Evolutionary conservation across 2,113 vertebrate species (phyloP).

Genomic region (Strix uralensis): DNA sequence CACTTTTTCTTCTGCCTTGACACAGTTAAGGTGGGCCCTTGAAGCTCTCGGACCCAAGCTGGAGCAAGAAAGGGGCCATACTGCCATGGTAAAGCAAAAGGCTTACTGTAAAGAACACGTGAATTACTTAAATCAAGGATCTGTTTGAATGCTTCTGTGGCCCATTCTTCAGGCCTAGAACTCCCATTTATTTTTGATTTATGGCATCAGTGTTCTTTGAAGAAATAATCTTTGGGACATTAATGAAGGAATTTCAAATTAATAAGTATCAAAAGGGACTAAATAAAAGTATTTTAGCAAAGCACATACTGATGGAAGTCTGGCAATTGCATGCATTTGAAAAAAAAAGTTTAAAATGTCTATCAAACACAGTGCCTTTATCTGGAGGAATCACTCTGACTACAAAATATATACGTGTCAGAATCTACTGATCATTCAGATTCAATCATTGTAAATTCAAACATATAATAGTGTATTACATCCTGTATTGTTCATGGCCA

Average conservation of each 20-base stretch:
- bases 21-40: not conserved
- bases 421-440: not conserved
- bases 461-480: not conserved
- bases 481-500: not conserved
- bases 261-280: not conserved
- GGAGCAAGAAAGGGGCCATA: not conserved
- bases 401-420: not conserved
- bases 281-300: not conserved
- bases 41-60: not conserved
- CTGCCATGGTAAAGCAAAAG: not conserved
- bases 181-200: not conserved
- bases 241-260: not conserved
- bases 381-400: not conserved
- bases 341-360: not conserved
- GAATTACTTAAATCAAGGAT: not conserved
- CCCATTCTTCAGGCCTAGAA: not conserved
- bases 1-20: not conserved
- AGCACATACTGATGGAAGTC: not conserved
- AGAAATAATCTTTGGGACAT: not conserved
- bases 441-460: not conserved
- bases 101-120: not conserved
- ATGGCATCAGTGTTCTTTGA: not conserved
- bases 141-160: not conserved
- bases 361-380: not conserved
- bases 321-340: not conserved